phyloP scores from a whole-genome alignment of 1,140 invertebrate genomes.

The Vanessa atalanta region DNA sequence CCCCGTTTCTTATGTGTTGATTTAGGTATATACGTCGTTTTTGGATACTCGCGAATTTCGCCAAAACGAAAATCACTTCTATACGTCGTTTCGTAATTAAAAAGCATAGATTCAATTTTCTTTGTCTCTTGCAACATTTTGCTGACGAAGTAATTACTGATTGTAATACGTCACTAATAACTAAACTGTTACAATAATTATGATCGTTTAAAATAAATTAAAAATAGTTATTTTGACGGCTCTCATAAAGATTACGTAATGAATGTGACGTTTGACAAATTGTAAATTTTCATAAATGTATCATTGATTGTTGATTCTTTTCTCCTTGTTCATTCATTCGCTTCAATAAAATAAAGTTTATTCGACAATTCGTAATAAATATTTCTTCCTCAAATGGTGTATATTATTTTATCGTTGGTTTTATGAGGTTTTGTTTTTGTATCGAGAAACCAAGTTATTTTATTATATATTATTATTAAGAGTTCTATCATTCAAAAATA shows the following conservation, averaged over 20 bases:
- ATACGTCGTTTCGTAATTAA: conserved; percentile 52
- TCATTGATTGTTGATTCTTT: neutral
- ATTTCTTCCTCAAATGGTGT: no score
- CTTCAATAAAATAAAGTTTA: no score
- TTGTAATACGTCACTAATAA: neutral
- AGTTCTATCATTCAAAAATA: no score
- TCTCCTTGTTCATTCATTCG: no score
- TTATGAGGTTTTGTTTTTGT: no score
- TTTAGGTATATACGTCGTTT: conserved; percentile 45
- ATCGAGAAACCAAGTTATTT: no score
- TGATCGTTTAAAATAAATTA: neutral
- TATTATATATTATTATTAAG: no score
- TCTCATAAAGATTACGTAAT: neutral
- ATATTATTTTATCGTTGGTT: no score
- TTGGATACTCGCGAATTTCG: conserved; percentile 34
- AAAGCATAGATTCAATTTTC: conserved; percentile 52
- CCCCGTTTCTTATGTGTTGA: neutral
- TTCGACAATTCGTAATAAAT: no score
- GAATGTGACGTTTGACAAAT: neutral
- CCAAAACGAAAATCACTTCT: conserved; percentile 45
- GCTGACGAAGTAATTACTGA: neutral
- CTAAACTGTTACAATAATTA: neutral
- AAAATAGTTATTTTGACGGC: neutral
- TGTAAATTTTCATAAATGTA: neutral
- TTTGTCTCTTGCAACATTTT: conserved; percentile 37